Base-by-base conservation (phyloP, 2,113 vertebrate genomes). In the Triplophysa siluroides region DNA sequence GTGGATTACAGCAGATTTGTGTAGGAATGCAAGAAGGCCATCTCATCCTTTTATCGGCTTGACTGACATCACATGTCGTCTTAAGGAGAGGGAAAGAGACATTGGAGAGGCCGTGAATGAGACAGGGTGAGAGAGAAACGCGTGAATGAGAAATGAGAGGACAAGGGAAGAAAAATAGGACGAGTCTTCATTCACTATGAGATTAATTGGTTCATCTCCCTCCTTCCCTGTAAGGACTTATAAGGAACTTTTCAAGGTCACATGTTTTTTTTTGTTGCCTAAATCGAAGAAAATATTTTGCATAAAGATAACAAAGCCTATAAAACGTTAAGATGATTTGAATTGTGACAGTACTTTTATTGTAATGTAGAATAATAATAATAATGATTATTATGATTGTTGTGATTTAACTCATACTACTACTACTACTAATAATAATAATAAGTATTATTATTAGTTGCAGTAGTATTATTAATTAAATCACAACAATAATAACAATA, bases 1-100 rank as follows among this genome's bases (percentile, higher is more conserved):
- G 73, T 63, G 58, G 58, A 75, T 75, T 75, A 75, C 21, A 75
- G 58, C 14, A 75, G 73, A 75, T 45, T 75, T 63, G 38, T 75
- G 72, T 75, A 75, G 58, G 73, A 75, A 75, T 47, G 58, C 73
- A 75, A 47, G 73, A 75, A 75, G 60, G 14, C 58, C 1, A 23
- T 62, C 56, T 62, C 38, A 43, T 74, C 56, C 56, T 21, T 68
- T 66, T 78, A 67, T 56, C 52, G 50, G 71, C 52, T 74, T 74
- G 56, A 61, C 54, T 74, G 54, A 60, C 33, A 74, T 74, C 60
- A n/a, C 13, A 24, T 8, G 29, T 74, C 56, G 43, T 61, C 71
- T 61, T 64, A 63, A 21, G 13, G 47, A 65, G 74, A 64, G 41
- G 16, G 64, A 10, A 12, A 70, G 52, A 6, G 19, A 38, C 33